phyloP scores from a whole-genome alignment of 2,797 vertebrate species.

The Neosilurus mollespiculum region DNA sequence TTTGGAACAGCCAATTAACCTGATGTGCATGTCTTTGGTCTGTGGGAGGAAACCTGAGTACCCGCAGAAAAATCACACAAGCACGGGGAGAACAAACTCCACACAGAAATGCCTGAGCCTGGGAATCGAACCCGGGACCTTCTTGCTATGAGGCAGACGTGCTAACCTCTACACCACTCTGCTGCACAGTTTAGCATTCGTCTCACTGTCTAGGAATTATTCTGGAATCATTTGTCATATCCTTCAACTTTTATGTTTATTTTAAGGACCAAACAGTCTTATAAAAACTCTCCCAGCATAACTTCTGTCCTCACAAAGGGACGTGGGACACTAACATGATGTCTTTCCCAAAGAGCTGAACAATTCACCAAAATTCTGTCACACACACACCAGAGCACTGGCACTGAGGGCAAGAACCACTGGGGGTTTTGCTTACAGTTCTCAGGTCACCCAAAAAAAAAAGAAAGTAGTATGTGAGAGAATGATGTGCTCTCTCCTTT shows the following conservation, averaged over 20 bases:
- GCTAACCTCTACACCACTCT: no score
- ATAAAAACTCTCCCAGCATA: slow-evolving; percentile 36
- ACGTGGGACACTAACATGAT: not conserved
- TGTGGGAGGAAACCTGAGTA: no score
- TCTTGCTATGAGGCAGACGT: no score
- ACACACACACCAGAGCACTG: not conserved
- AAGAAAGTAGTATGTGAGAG: not conserved
- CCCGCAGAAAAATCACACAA: no score
- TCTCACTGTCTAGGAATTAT: not conserved
- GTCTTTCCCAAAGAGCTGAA: not conserved
- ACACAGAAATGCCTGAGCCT: no score
- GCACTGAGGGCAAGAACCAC: not conserved
- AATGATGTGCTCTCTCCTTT: not conserved
- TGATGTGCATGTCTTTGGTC: no score
- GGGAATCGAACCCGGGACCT: no score
- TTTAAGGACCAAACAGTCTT: not conserved
- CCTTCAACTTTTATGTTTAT: not conserved
- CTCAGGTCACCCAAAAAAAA: not conserved
- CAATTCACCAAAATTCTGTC: not conserved
- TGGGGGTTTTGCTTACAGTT: not conserved
- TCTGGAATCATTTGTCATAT: not conserved
- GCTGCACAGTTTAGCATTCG: no score
- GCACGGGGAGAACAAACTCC: no score
- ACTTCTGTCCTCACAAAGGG: not conserved
- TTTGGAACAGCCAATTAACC: no score